phyloP scores from a whole-genome alignment of 2,888 invertebrate species.

The Drosophila mettleri region DNA sequence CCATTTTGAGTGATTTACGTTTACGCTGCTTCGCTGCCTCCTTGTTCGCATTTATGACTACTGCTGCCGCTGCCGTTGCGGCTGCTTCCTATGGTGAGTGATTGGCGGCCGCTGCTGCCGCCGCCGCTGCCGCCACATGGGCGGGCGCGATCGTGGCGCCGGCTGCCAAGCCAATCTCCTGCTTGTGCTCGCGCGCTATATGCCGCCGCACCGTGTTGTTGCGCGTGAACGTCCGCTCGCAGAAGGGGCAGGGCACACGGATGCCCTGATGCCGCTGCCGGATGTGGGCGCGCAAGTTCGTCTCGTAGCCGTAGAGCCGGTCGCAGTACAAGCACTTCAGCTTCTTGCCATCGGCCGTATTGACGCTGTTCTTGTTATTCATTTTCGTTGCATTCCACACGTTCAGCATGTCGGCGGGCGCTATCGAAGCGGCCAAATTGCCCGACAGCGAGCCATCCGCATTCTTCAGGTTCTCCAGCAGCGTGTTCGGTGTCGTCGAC shows the following conservation, averaged over 20 bases:
- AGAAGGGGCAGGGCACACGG: conserved; percentile 95
- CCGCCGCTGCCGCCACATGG: conserved; percentile 82
- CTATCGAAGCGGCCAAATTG: conserved; percentile 84
- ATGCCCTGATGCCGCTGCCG: conserved; percentile 96
- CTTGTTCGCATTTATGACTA: conserved; percentile 83
- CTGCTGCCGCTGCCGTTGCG: conserved; percentile 84
- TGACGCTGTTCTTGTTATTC: conserved; percentile 90
- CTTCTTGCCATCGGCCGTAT: conserved; percentile 95
- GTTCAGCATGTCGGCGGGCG: conserved; percentile 87
- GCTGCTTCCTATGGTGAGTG: conserved; percentile 85
- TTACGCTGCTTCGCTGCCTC: conserved; percentile 83
- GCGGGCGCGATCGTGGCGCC: conserved; percentile 80
- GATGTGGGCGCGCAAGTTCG: conserved; percentile 95
- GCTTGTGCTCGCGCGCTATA: conserved; percentile 95
- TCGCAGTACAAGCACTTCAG: conserved; percentile 97
- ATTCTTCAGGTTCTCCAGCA: conserved; percentile 83
- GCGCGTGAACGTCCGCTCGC: conserved; percentile 95
- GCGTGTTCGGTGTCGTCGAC: conserved; percentile 86
- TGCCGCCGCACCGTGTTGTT: conserved; percentile 96
- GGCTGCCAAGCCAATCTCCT: conserved; percentile 85
- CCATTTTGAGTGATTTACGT: conserved; percentile 84
- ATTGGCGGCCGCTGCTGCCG: conserved; percentile 83
- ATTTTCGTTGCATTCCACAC: conserved; percentile 88
- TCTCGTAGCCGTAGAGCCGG: conserved; percentile 96
- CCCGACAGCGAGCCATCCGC: conserved; percentile 82